Evolutionary conservation across 2,888 invertebrate genomes (phyloP).

Genomic region (Hyposoter didymator): DNA sequence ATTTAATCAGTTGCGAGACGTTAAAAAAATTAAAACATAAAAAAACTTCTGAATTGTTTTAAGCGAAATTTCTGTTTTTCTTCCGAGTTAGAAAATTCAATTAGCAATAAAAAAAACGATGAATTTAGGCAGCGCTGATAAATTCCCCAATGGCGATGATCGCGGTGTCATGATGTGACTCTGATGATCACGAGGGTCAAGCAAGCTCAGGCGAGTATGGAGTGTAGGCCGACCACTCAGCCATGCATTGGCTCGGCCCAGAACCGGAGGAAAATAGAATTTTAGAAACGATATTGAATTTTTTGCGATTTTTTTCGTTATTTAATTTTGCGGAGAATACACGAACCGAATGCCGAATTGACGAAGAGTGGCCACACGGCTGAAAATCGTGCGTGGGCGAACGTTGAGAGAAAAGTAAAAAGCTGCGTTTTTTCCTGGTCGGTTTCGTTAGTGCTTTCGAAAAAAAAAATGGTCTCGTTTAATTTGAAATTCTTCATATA

Average conservation of each 20-base stretch:
- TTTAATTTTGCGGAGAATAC: too few species aligned
- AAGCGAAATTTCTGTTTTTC: background rate
- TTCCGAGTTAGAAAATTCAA: background rate
- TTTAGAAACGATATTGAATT: background rate
- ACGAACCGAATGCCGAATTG: background rate
- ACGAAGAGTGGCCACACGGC: background rate
- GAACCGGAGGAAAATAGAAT: background rate
- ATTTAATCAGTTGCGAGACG: background rate
- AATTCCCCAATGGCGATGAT: too few species aligned
- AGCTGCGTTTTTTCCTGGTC: background rate
- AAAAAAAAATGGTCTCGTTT: slow-evolving; percentile 4
- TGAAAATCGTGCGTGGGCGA: background rate
- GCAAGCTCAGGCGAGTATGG: too few species aligned
- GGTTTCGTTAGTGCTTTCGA: background rate
- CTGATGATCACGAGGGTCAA: too few species aligned
- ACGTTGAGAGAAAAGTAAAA: background rate
- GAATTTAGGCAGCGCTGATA: too few species aligned
- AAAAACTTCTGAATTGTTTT: background rate
- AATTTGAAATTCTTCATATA: slow-evolving; percentile 5
- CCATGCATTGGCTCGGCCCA: too few species aligned
- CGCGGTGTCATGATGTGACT: too few species aligned
- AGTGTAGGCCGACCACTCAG: too few species aligned
- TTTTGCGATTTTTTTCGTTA: background rate
- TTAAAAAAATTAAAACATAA: background rate
- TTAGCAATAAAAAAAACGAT: background rate